Percentiles rank a stretch among this genome's conserved stretches.
phyloP scores from a whole-genome alignment of 2,888 invertebrate species.

The Baronia brevicornis region DNA sequence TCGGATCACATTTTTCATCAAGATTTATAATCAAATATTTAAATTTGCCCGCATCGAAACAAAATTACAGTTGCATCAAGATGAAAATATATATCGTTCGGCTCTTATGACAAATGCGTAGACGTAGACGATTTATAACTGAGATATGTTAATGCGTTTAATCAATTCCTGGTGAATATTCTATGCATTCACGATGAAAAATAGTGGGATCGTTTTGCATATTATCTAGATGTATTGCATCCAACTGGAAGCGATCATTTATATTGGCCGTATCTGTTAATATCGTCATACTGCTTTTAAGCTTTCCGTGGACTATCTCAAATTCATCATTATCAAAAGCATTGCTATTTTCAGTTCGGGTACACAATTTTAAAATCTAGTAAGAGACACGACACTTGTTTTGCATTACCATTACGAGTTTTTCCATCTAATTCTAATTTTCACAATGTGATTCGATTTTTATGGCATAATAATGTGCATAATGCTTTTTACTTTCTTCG shows the following conservation, averaged over 20 bases:
- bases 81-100: slow-evolving; percentile 27
- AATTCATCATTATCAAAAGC: slow-evolving; percentile 19
- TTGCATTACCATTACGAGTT: too few relatives aligned
- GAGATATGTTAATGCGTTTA: slow-evolving; percentile 49
- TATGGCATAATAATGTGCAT: too few relatives aligned
- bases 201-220: slow-evolving; percentile 38
- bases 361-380: too few relatives aligned
- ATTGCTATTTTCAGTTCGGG: slow-evolving; percentile 15
- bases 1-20: slow-evolving; percentile 34
- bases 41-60: slow-evolving; percentile 38
- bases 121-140: slow-evolving; percentile 44
- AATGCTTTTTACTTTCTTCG: too few relatives aligned
- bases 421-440: too few relatives aligned
- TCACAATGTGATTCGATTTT: too few relatives aligned
- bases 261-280: slow-evolving; percentile 23
- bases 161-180: slow-evolving; percentile 37
- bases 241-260: slow-evolving; percentile 27
- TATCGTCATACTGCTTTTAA: slow-evolving; percentile 25
- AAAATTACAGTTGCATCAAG: slow-evolving; percentile 27
- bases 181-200: slow-evolving; percentile 40
- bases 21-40: slow-evolving; percentile 67
- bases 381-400: too few relatives aligned
- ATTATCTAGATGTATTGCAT: slow-evolving; percentile 35
- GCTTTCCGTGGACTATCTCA: slow-evolving; percentile 23
- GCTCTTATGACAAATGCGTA: slow-evolving; percentile 50